Conservation (phyloP, 2,888 invertebrate genomes). For the Zygaena filipendulae region DNA sequence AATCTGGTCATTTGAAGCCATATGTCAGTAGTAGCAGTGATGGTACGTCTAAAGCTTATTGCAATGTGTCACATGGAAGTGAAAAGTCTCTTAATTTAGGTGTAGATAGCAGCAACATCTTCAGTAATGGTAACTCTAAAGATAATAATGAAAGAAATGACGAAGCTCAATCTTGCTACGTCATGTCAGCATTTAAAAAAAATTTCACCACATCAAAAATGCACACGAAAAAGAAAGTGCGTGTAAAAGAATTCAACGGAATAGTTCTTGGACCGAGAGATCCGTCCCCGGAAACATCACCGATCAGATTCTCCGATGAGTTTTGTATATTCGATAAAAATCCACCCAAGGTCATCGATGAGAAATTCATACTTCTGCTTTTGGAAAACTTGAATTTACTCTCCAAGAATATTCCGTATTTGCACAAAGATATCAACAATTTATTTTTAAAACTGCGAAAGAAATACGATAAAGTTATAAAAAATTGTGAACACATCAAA, state of each 20-base stretch:
- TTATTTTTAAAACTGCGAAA: conserved; percentile 35
- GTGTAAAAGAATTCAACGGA: conserved; percentile 19
- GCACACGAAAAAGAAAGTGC: too few species aligned
- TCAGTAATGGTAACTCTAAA: too few species aligned
- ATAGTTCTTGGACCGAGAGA: conserved; percentile 11
- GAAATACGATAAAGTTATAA: conserved; percentile 30
- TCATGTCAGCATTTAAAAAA: conserved; percentile 33
- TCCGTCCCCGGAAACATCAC: conserved; percentile 11
- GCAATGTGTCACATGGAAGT: too few species aligned
- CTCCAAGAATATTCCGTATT: conserved; percentile 31
- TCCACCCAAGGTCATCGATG: conserved; percentile 37
- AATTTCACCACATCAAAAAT: too few species aligned
- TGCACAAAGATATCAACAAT: conserved; percentile 39
- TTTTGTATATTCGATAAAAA: too few species aligned
- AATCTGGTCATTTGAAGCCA: conserved; percentile 29
- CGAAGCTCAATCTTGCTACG: conserved; percentile 30
- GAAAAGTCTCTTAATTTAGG: too few species aligned
- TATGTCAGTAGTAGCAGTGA: conserved; percentile 31
- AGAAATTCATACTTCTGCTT: conserved; percentile 41
- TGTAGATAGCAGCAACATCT: too few species aligned
- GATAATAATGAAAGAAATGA: too few species aligned
- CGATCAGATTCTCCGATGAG: too few species aligned
- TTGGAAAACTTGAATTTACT: conserved; percentile 40
- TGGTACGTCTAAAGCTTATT: conserved; percentile 29
- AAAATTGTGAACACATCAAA: conserved; percentile 22